Percentiles rank a stretch among this genome's conserved stretches.
Conservation (phyloP, 2,113 vertebrate genomes). For the Seriola dumerili region DNA sequence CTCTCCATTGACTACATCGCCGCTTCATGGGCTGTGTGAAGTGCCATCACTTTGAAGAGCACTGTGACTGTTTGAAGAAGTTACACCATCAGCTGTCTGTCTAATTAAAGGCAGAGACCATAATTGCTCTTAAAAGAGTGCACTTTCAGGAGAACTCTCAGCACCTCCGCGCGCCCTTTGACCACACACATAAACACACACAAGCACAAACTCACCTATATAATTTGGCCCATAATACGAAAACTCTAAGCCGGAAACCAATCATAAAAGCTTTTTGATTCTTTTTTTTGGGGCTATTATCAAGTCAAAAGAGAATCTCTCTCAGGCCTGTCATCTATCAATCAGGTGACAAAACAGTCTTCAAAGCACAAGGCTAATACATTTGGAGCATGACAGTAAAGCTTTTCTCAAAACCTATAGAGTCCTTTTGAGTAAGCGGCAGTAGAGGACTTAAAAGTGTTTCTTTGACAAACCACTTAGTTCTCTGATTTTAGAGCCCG, state of each 20-base stretch:
- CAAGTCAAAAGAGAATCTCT: conserved; percentile 48
- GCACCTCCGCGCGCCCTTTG: conserved; percentile 2
- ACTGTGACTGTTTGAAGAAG: conserved; percentile 47
- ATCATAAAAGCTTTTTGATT: conserved; percentile 35
- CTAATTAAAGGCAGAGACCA: conserved; percentile 62
- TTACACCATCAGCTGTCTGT: conserved; percentile 57
- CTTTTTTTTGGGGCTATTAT: conserved; percentile 48
- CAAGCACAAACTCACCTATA: conserved; percentile 2
- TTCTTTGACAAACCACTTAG: conserved; percentile 77
- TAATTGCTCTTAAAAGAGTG: conserved; percentile 65
- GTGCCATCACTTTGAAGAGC: conserved; percentile 71
- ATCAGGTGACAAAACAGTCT: conserved; percentile 58
- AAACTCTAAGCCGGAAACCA: conserved; percentile 44
- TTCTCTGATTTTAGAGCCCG: conserved; percentile 67
- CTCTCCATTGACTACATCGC: conserved; percentile 32
- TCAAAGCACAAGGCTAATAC: conserved; percentile 68
- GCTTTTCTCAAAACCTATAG: conserved; percentile 66
- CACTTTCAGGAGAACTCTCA: conserved; percentile 41
- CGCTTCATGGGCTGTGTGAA: conserved; percentile 58
- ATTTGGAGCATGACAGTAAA: conserved; percentile 67
- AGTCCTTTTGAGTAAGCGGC: conserved; percentile 56
- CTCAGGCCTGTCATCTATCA: conserved; percentile 68
- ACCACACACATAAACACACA: conserved; percentile 13
- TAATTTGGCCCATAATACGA: conserved; percentile 21
- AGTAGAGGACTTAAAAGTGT: conserved; percentile 63